Evolutionary conservation across 1,140 invertebrate species (phyloP).

Genomic region (Hylaeus volcanicus): DNA sequence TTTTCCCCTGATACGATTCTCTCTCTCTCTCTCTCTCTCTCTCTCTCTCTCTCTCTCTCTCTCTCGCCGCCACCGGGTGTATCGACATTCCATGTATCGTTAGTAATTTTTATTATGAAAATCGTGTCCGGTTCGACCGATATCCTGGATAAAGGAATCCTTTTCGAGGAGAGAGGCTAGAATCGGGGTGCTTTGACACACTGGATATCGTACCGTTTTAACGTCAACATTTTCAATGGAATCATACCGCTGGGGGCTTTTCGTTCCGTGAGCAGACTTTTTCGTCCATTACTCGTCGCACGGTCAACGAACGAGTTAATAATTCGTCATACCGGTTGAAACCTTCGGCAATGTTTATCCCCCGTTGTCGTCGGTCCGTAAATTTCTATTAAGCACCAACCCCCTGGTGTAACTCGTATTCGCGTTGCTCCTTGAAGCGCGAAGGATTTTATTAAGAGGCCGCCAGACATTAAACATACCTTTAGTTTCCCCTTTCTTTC

Average conservation of each 20-base stretch:
- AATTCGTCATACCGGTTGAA: slow-evolving; percentile 13
- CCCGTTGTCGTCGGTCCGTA: slow-evolving; percentile 8
- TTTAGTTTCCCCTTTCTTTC: slow-evolving; percentile 40
- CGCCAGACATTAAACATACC: slow-evolving; percentile 56
- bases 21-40: no score
- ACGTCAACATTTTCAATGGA: not conserved
- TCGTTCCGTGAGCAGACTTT: not conserved
- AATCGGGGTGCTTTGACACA: not conserved
- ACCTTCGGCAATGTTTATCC: slow-evolving; percentile 31
- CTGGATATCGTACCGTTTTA: not conserved
- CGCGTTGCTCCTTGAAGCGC: slow-evolving; percentile 70
- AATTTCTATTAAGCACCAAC: slow-evolving; percentile 13
- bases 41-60: no score
- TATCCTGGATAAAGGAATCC: not conserved
- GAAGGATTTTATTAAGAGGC: slow-evolving; percentile 70
- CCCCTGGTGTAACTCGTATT: slow-evolving; percentile 61
- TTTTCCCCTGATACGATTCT: not conserved
- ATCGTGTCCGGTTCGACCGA: not conserved
- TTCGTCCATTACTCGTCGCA: slow-evolving; percentile 13
- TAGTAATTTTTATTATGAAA: slow-evolving; percentile 21
- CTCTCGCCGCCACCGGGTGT: not conserved
- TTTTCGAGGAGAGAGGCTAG: not conserved
- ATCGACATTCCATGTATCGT: not conserved
- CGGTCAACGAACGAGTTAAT: slow-evolving; percentile 24
- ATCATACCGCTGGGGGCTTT: not conserved